Conservation (phyloP, 2,113 vertebrate genomes). For the Zapus hudsonius region DNA sequence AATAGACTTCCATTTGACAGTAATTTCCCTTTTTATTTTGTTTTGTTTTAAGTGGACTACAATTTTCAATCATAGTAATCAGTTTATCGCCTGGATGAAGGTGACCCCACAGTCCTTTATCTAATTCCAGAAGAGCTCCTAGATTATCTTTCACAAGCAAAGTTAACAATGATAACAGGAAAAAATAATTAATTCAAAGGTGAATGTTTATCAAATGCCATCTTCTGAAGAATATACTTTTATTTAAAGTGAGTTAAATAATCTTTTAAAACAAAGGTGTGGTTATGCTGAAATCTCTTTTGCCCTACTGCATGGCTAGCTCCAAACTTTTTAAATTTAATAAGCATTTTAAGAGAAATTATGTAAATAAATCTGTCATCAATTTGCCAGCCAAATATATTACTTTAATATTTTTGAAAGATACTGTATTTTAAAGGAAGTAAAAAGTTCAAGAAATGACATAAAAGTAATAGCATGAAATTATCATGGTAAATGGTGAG, state of each 20-base stretch:
- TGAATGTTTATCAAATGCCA: slow-evolving; percentile 80
- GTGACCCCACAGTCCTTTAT: slow-evolving; percentile 65
- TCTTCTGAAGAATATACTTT: slow-evolving; percentile 71
- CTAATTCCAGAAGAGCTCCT: slow-evolving; percentile 66
- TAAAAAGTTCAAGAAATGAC: slow-evolving; percentile 35
- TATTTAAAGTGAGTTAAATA: slow-evolving; percentile 82
- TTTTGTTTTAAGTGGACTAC: slow-evolving; percentile 74
- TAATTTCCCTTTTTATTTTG: slow-evolving; percentile 66
- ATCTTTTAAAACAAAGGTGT: slow-evolving; percentile 59
- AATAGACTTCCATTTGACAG: slow-evolving; percentile 52
- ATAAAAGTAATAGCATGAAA: slow-evolving; percentile 25
- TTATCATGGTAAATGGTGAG: slow-evolving; percentile 26
- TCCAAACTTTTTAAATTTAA: slow-evolving; percentile 57
- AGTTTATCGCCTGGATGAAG: slow-evolving; percentile 73
- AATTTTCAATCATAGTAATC: slow-evolving; percentile 77
- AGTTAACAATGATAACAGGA: slow-evolving; percentile 78
- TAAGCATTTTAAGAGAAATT: slow-evolving; percentile 39
- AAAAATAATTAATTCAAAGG: slow-evolving; percentile 83
- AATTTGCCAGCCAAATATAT: slow-evolving; percentile 33
- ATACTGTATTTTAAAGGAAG: slow-evolving; percentile 45
- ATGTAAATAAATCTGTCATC: slow-evolving; percentile 52
- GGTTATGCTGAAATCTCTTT: slow-evolving; percentile 73
- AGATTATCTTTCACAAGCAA: slow-evolving; percentile 66
- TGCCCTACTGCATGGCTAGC: slow-evolving; percentile 31
- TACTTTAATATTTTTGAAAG: slow-evolving; percentile 34